Evolutionary conservation across 2,888 invertebrate species (phyloP).

Genomic region (Tipula vernalis): DNA sequence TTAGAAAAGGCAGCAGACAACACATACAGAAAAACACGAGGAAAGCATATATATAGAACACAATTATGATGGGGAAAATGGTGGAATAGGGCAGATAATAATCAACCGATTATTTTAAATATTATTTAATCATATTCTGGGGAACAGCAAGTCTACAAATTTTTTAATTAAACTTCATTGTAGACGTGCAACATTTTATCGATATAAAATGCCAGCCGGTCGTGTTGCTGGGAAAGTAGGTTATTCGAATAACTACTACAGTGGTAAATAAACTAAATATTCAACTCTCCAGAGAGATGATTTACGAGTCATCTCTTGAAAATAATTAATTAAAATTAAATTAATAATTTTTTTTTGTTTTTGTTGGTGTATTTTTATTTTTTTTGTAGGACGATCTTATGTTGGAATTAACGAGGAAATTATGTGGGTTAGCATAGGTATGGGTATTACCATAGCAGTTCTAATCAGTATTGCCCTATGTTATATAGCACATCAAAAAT

Average conservation of each 20-base stretch:
- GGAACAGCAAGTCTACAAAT: not conserved
- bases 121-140: not conserved
- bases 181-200: not conserved
- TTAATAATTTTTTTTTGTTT: not conserved
- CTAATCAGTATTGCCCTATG: conserved; percentile 69
- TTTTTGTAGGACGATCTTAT: conserved; percentile 57
- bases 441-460: conserved; percentile 36
- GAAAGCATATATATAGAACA: not conserved
- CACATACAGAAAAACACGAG: not conserved
- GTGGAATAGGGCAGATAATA: not conserved
- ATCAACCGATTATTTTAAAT: not conserved
- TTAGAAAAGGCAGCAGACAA: not conserved
- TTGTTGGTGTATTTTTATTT: not conserved
- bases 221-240: conserved; percentile 36
- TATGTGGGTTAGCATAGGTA: conserved; percentile 76
- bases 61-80: not conserved
- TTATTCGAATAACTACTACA: conserved; percentile 33
- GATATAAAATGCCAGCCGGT: conserved; percentile 30
- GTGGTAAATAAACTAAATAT: conserved; percentile 23
- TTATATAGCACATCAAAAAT: conserved; percentile 68
- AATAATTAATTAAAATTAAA: not conserved
- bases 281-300: not conserved
- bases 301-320: not conserved
- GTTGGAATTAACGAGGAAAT: conserved; percentile 80
- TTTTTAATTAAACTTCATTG: not conserved